phyloP scores from a whole-genome alignment of 2,113 vertebrate species.

The Pedionomus torquatus region DNA sequence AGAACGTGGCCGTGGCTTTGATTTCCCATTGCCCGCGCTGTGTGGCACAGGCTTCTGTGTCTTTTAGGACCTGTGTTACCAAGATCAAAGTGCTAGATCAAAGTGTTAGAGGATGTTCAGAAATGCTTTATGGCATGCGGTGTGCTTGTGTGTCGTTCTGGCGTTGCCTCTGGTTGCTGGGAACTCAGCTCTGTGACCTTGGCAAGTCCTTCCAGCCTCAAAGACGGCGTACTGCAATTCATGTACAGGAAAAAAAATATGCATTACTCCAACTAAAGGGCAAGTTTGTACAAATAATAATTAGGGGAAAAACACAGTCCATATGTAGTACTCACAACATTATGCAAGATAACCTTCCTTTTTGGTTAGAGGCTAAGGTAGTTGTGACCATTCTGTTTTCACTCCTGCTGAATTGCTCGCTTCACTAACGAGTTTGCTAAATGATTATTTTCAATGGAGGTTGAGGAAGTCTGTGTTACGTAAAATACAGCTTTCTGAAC shows the following conservation, averaged over 20 bases:
- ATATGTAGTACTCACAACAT: neutral
- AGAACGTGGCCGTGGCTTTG: neutral
- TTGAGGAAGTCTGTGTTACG: rapidly evolving
- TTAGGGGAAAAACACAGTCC: neutral
- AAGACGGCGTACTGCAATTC: neutral
- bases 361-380: neutral
- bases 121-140: neutral
- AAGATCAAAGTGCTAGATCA: neutral
- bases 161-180: neutral
- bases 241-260: neutral
- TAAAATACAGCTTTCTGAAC: neutral
- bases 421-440: neutral
- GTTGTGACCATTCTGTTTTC: neutral
- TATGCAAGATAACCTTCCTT: neutral
- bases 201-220: neutral
- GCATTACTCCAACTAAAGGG: neutral
- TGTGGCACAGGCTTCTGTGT: neutral
- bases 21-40: neutral
- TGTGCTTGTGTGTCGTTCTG: neutral
- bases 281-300: neutral
- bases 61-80: neutral
- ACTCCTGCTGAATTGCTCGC: neutral
- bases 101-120: neutral
- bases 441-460: neutral
- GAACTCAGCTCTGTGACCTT: neutral